A percentile compares a stretch with the other conserved stretches of the same genome.
Evolutionary conservation across 2,888 invertebrate species (phyloP).

Genomic region (Limnephilus marmoratus): DNA sequence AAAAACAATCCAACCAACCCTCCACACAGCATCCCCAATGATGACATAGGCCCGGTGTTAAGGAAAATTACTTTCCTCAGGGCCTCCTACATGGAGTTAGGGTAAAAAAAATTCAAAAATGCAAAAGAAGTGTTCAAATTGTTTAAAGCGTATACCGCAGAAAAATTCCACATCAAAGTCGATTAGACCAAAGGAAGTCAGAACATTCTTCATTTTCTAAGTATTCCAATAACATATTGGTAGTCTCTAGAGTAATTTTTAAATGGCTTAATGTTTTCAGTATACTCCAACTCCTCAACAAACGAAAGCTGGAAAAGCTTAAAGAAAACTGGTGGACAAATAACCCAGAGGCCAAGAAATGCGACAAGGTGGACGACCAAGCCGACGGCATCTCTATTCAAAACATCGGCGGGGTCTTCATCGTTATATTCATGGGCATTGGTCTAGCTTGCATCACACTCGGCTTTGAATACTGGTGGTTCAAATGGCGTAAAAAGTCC

Average conservation of each 20-base stretch:
- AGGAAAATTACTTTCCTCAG: no score
- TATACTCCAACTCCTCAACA: conserved; percentile 94
- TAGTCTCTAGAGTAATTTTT: background rate
- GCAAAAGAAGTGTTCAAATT: no score
- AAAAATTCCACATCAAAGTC: no score
- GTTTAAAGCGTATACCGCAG: no score
- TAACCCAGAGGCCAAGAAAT: conserved; percentile 86
- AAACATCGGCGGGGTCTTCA: conserved; percentile 98
- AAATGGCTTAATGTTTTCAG: conserved; percentile 73
- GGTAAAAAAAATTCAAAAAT: no score
- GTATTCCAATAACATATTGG: no score
- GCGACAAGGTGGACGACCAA: conserved; percentile 93
- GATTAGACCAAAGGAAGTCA: no score
- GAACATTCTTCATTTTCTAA: no score
- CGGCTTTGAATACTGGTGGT: conserved; percentile 97
- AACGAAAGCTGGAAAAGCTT: conserved; percentile 92
- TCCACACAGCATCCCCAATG: no score
- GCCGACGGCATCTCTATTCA: conserved; percentile 98
- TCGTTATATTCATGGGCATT: conserved; percentile 97
- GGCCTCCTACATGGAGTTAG: no score
- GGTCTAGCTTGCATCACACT: conserved; percentile 93
- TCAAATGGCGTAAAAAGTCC: conserved; percentile 84
- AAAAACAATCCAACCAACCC: no score
- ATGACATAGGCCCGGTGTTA: no score
- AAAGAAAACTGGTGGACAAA: conserved; percentile 98